Evolutionary conservation across 64 coral and sea anemone genomes (phyloP).

Genomic region (Cladopsammia gracilis): DNA sequence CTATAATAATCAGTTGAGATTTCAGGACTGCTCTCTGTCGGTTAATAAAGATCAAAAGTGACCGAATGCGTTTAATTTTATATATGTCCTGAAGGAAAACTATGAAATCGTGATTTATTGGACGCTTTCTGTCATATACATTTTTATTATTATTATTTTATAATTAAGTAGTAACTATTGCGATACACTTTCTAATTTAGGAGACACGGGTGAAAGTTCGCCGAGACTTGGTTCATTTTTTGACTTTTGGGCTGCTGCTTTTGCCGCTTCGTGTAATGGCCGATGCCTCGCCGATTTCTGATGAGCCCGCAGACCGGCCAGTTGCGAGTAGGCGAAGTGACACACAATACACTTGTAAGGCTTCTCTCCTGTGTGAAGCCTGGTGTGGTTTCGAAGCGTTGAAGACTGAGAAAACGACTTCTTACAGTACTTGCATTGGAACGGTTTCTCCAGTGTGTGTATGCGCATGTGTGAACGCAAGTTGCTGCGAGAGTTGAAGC

Average conservation of each 20-base stretch:
- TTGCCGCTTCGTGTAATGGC: conserved; percentile 55
- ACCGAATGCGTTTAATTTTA: too few species aligned
- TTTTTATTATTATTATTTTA: not conserved
- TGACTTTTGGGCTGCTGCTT: not conserved
- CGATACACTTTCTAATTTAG: conserved; percentile 8
- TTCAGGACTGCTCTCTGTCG: too few species aligned
- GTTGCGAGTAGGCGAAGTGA: conserved; percentile 99
- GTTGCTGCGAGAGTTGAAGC: conserved; percentile 98
- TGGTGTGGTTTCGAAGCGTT: conserved; percentile 95
- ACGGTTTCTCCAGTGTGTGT: conserved; percentile 98
- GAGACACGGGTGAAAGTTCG: conserved; percentile 30
- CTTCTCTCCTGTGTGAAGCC: conserved; percentile 97
- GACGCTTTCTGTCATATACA: too few species aligned
- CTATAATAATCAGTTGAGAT: not conserved
- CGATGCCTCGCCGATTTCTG: conserved; percentile 95
- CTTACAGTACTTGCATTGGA: conserved; percentile 99
- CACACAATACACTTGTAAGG: conserved; percentile 98
- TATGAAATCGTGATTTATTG: too few species aligned
- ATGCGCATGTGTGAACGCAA: conserved; percentile 99
- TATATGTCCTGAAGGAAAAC: too few species aligned
- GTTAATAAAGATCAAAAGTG: too few species aligned
- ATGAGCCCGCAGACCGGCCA: conserved; percentile 97
- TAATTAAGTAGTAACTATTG: not conserved
- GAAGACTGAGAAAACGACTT: conserved; percentile 98
- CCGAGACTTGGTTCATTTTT: conserved; percentile 19